phyloP scores from a whole-genome alignment of 2,113 vertebrate species.

The Ifrita kowaldi region DNA sequence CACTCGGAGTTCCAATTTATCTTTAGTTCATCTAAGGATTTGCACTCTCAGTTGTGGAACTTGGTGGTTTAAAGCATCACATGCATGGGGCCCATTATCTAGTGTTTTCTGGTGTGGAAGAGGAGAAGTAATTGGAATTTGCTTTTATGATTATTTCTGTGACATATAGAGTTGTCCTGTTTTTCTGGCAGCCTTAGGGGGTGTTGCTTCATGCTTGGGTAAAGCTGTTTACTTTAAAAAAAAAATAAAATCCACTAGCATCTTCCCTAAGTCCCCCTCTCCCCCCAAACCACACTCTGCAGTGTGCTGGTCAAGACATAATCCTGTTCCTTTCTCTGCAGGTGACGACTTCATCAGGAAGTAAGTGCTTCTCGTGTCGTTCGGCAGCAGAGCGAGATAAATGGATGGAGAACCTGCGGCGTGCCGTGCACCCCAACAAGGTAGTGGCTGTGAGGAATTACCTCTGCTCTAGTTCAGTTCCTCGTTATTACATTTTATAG shows the following conservation, averaged over 20 bases:
- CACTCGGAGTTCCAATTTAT: neutral
- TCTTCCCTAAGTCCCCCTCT: neutral
- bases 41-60: neutral
- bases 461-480: neutral
- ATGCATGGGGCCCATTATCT: neutral
- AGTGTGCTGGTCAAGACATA: constrained; percentile 30
- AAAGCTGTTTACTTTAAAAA: constrained; percentile 27
- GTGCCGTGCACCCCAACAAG: constrained; percentile 98
- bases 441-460: constrained; percentile 64
- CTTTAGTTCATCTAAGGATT: neutral
- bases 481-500: constrained; percentile 14
- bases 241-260: neutral
- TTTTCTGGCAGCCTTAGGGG: neutral
- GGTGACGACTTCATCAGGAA: constrained; percentile 96
- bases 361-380: constrained; percentile 97
- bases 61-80: neutral
- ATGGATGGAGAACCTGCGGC: constrained; percentile 99
- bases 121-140: constrained; percentile 30
- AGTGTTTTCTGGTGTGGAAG: constrained; percentile 40
- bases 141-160: constrained; percentile 22
- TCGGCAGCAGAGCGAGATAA: constrained; percentile 97
- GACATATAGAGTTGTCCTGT: neutral
- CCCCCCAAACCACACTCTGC: neutral
- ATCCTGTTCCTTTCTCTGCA: constrained; percentile 58
- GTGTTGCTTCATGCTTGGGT: constrained; percentile 26